Evolutionary conservation across 1,140 invertebrate genomes (phyloP).

Genomic region (Tetragonula clypearis): DNA sequence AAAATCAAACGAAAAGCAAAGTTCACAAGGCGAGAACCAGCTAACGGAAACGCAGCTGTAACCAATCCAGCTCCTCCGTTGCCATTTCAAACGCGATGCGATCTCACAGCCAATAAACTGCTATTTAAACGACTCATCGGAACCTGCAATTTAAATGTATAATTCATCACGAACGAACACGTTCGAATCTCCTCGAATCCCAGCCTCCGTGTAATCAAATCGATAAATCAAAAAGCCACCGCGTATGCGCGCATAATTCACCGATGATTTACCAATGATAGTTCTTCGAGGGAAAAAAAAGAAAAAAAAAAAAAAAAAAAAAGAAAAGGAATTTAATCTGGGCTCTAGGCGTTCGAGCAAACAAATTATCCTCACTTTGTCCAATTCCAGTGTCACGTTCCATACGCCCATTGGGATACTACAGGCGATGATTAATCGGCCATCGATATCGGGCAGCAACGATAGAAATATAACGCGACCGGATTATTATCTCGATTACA

Average conservation of each 20-base stretch:
- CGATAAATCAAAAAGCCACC: conserved; percentile 9
- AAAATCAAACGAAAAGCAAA: conserved; percentile 3
- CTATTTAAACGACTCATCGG: not conserved
- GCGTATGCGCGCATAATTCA: conserved; percentile 1
- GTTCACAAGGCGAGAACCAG: not conserved
- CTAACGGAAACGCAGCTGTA: not conserved
- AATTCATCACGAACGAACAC: conserved; percentile 4
- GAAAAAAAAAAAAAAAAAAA: too few relatives aligned
- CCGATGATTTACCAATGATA: not conserved
- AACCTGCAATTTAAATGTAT: conserved; percentile 14
- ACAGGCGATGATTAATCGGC: conserved; percentile 35
- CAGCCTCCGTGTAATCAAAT: not conserved
- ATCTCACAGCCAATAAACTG: not conserved
- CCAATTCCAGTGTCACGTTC: conserved; percentile 14
- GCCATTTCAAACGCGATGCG: not conserved
- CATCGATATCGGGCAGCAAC: conserved; percentile 33
- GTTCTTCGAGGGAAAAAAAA: not conserved
- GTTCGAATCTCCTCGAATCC: not conserved
- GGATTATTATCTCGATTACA: conserved; percentile 68
- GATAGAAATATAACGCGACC: conserved; percentile 69
- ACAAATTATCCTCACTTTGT: conserved; percentile 25
- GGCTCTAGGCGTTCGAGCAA: not conserved
- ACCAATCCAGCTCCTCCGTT: not conserved
- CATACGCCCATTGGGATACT: not conserved
- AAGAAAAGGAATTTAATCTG: not conserved